A percentile compares a stretch with the other conserved stretches of the same genome.
Evolutionary conservation across 1,140 invertebrate genomes (phyloP).

Genomic region (Planococcus citri): DNA sequence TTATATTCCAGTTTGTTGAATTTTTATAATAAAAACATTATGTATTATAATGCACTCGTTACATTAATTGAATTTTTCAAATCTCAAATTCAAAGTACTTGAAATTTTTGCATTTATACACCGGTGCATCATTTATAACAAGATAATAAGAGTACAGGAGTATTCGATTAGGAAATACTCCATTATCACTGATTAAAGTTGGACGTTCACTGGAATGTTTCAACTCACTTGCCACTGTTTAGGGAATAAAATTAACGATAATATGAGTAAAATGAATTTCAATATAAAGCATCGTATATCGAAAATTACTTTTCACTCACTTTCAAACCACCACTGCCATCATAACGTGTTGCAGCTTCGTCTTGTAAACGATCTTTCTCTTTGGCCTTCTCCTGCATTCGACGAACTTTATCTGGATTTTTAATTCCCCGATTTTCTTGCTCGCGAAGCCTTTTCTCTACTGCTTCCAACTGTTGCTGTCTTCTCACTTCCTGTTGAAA

Average conservation of each 20-base stretch:
- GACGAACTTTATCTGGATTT: constrained; percentile 40
- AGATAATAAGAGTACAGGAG: too few relatives aligned
- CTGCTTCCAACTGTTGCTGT: constrained; percentile 44
- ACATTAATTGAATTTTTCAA: too few relatives aligned
- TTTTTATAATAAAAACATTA: too few relatives aligned
- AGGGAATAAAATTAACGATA: not conserved
- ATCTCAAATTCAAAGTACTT: too few relatives aligned
- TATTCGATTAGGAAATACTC: too few relatives aligned
- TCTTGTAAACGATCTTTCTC: constrained; percentile 39
- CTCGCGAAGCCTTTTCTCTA: constrained; percentile 40
- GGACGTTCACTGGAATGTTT: not conserved
- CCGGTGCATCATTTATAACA: too few relatives aligned
- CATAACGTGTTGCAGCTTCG: constrained; percentile 30
- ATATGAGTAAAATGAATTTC: too few relatives aligned
- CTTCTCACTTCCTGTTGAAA: constrained; percentile 38
- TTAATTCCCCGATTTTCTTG: constrained; percentile 44
- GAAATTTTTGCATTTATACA: too few relatives aligned
- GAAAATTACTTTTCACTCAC: not conserved
- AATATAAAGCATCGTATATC: too few relatives aligned
- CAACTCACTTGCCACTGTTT: not conserved
- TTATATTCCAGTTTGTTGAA: not conserved
- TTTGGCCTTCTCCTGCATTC: constrained; percentile 38
- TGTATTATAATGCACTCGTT: too few relatives aligned
- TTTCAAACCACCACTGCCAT: not conserved
- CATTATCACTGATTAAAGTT: not conserved